These are phyloP conservation scores for Eubasilissa regina DNA, from an alignment of 1,140 invertebrate species.

Conservation along the genomic window DNA sequence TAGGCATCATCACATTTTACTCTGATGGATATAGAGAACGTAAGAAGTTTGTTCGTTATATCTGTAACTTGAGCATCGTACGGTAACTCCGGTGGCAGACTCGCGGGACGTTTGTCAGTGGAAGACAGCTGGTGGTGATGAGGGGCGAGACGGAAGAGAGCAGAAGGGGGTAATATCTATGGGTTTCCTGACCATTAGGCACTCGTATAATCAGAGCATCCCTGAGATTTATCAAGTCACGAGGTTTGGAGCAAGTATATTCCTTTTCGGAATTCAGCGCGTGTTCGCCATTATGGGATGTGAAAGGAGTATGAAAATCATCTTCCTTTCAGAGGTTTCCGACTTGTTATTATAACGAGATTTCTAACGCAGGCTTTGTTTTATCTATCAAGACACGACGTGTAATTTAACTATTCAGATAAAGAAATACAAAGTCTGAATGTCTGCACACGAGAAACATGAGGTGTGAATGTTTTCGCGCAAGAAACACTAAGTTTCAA, in stretches of 20 bases:
- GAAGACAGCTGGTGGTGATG: constrained; percentile 19
- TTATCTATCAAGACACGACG: no score
- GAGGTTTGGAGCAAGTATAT: constrained; percentile 12
- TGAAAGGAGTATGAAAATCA: no score
- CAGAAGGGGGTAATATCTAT: constrained; percentile 57
- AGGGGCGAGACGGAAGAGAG: constrained; percentile 3
- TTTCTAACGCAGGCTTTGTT: no score
- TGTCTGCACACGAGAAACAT: no score
- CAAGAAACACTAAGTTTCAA: no score
- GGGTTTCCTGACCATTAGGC: constrained; percentile 58
- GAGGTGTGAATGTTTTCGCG: no score
- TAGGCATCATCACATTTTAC: constrained; percentile 25
- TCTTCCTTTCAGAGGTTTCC: no score
- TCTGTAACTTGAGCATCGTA: constrained; percentile 18
- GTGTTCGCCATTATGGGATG: not conserved
- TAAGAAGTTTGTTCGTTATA: constrained; percentile 35
- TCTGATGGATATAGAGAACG: constrained; percentile 34
- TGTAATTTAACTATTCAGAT: no score
- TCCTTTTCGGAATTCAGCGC: constrained; percentile 30
- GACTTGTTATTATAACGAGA: no score
- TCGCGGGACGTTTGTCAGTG: constrained; percentile 49
- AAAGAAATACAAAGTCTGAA: no score
- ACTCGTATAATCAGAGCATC: constrained; percentile 53
- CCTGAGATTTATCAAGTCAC: constrained; percentile 45
- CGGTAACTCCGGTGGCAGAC: constrained; percentile 41